Percentiles rank a stretch among this genome's conserved stretches.
Evolutionary conservation across 2,113 vertebrate species (phyloP).

Genomic region (Motacilla tschutschensis): DNA sequence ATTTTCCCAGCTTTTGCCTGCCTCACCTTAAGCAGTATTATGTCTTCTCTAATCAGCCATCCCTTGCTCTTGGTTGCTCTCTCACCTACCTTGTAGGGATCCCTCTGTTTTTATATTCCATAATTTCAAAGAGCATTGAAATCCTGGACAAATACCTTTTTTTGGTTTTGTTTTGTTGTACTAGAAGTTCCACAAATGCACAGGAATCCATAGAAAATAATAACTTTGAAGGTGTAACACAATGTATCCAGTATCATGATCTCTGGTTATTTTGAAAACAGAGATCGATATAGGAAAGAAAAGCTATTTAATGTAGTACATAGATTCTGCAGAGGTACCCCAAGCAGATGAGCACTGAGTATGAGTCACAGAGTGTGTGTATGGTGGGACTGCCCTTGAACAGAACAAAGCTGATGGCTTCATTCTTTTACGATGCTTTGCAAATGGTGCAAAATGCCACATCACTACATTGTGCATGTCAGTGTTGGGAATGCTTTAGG

Average conservation of each 20-base stretch:
- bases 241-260: neutral
- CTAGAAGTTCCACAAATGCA: neutral
- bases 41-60: neutral
- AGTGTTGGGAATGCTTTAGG: neutral
- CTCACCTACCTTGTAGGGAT: neutral
- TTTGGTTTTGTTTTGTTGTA: neutral
- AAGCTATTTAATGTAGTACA: neutral
- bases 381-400: neutral
- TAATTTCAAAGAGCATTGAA: neutral
- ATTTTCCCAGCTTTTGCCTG: neutral
- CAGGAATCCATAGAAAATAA: neutral
- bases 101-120: neutral
- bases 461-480: rapidly evolving
- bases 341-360: neutral
- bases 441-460: neutral
- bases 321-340: neutral
- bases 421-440: neutral
- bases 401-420: neutral
- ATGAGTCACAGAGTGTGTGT: neutral
- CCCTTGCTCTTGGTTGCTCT: neutral
- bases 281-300: neutral
- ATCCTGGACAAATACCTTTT: rapidly evolving
- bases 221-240: neutral
- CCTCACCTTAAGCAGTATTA: neutral
- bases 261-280: neutral